Evolutionary conservation across 2,888 invertebrate species (phyloP).

Genomic region (Archips crataeganus): DNA sequence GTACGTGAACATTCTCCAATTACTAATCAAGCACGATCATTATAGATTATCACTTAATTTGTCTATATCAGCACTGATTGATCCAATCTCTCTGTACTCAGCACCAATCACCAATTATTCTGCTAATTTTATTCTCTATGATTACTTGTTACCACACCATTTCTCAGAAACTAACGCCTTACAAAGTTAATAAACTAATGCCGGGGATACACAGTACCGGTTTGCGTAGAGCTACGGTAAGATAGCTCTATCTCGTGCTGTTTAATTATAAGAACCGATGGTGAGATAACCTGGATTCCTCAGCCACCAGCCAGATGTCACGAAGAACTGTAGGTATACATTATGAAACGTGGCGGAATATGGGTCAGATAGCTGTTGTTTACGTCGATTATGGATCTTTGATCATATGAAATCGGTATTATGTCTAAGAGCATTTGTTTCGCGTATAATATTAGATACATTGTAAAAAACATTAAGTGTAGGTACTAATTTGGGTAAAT

Average conservation of each 20-base stretch:
- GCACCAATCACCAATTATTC: slow-evolving; percentile 34
- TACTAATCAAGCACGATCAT: slow-evolving; percentile 25
- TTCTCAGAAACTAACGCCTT: slow-evolving; percentile 30
- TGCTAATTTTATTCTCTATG: slow-evolving; percentile 30
- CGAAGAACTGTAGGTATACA: slow-evolving; percentile 12
- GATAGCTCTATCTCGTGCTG: neutral
- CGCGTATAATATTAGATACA: no score
- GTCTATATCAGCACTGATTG: slow-evolving; percentile 16
- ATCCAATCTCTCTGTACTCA: slow-evolving; percentile 12
- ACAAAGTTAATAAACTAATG: slow-evolving; percentile 26
- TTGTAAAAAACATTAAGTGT: no score
- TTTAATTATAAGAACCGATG: slow-evolving; percentile 4
- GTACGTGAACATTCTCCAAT: slow-evolving; percentile 12
- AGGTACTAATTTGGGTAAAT: no score
- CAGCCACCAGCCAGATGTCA: neutral
- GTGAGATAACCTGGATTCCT: slow-evolving; percentile 17
- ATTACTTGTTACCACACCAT: slow-evolving; percentile 38
- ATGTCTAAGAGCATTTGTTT: neutral
- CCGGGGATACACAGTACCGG: slow-evolving; percentile 1
- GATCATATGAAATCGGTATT: neutral
- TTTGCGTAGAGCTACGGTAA: no score
- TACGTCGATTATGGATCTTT: neutral
- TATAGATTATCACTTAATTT: slow-evolving; percentile 41
- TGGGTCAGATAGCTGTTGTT: slow-evolving; percentile 2
- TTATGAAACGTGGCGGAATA: slow-evolving; percentile 6